Evolutionary conservation across 2,797 vertebrate genomes (phyloP).

Genomic region (Gambelia wislizenii): DNA sequence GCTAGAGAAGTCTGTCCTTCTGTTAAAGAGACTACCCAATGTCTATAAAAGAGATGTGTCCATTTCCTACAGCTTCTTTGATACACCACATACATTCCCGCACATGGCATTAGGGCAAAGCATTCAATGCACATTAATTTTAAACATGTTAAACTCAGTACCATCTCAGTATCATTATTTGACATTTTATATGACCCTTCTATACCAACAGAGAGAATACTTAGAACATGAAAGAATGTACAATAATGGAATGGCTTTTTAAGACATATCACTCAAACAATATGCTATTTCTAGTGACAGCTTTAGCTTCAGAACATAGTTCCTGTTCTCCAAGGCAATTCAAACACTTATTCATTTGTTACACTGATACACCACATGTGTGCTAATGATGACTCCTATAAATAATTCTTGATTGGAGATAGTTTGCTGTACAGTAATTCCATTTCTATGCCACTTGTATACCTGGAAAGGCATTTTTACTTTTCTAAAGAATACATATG

Average conservation of each 20-base stretch:
- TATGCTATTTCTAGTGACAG: conserved; percentile 46
- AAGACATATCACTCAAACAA: conserved; percentile 29
- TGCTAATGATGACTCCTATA: conserved; percentile 52
- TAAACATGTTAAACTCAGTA: conserved; percentile 28
- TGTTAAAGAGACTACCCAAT: conserved; percentile 36
- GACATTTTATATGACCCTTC: not conserved
- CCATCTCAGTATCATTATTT: not conserved
- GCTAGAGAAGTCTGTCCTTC: conserved; percentile 36
- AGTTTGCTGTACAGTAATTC: conserved; percentile 20
- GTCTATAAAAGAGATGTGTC: conserved; percentile 36
- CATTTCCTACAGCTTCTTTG: not conserved
- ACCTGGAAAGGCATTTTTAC: conserved; percentile 14
- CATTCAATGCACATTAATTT: conserved; percentile 23
- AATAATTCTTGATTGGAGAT: conserved; percentile 30
- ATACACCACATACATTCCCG: conserved; percentile 19
- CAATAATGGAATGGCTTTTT: conserved; percentile 41
- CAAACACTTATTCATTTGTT: conserved; percentile 55
- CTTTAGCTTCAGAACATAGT: conserved; percentile 28
- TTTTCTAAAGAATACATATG: not conserved
- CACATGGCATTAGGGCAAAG: conserved; percentile 42
- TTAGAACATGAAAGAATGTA: conserved; percentile 43
- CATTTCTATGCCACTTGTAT: not conserved
- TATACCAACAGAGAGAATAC: not conserved
- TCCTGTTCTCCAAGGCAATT: conserved; percentile 55
- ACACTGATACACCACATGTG: conserved; percentile 36